Percentiles rank a stretch among this genome's conserved stretches.
phyloP scores from a whole-genome alignment of 2,113 vertebrate species.

The Phrynocephalus versicolor region DNA sequence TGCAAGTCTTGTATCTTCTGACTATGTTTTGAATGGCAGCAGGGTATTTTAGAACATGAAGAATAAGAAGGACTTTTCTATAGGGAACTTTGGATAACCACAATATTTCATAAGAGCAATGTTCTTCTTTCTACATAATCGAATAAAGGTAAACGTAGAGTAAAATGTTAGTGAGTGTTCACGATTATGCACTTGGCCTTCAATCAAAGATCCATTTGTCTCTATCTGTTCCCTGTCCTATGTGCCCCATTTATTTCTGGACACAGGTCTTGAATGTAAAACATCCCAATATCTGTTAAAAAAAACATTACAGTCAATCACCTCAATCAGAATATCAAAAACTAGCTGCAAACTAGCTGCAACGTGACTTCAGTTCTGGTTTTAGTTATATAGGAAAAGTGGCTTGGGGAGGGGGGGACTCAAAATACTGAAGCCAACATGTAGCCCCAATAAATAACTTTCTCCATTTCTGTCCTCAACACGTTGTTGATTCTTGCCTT shows the following conservation, averaged over 20 bases:
- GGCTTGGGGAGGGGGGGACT: no score
- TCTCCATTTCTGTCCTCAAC: no score
- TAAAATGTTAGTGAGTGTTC: background rate
- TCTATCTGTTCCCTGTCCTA: no score
- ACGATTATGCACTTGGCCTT: background rate
- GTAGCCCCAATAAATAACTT: no score
- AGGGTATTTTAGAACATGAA: background rate
- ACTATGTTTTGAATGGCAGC: background rate
- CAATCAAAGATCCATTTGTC: background rate
- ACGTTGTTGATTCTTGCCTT: background rate
- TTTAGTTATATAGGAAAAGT: background rate
- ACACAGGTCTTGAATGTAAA: background rate
- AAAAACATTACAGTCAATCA: background rate
- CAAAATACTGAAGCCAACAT: no score
- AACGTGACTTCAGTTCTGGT: background rate
- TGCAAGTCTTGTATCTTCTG: background rate
- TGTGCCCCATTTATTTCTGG: background rate
- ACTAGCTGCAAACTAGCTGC: background rate
- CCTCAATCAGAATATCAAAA: background rate
- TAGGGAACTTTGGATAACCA: background rate
- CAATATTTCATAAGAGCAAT: background rate
- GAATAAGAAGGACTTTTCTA: background rate
- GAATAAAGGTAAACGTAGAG: background rate
- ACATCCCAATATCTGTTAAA: background rate
- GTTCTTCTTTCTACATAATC: background rate